Evolutionary conservation across 2,797 vertebrate genomes (phyloP).

Genomic region (Rhabdophis nuchalis): DNA sequence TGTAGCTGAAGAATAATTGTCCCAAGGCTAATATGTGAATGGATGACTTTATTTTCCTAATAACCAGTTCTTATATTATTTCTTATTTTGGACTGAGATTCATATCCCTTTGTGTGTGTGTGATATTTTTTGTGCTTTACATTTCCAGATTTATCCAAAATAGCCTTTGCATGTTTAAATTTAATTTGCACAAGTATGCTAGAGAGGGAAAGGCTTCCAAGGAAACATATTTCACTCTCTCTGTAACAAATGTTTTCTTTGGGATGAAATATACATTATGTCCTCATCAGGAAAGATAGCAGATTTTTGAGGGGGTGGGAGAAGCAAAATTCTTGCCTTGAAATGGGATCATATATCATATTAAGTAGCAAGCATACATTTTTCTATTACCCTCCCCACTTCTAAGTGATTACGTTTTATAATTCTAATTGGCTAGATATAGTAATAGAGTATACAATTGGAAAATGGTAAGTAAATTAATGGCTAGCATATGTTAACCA

Average conservation of each 20-base stretch:
- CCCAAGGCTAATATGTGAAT: neutral
- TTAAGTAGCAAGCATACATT: neutral
- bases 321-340: conserved; percentile 39
- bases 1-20: neutral
- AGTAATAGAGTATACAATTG: neutral
- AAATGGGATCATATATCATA: conserved; percentile 21
- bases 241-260: conserved; percentile 46
- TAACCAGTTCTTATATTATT: neutral
- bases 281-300: conserved; percentile 41
- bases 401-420: neutral
- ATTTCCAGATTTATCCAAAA: conserved; percentile 56
- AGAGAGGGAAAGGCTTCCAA: conserved; percentile 43
- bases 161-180: conserved; percentile 52
- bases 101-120: neutral
- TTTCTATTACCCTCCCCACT: neutral
- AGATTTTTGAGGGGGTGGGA: conserved; percentile 16
- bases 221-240: conserved; percentile 51
- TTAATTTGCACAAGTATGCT: conserved; percentile 48
- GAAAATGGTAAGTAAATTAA: neutral
- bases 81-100: neutral
- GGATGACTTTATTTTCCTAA: neutral
- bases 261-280: conserved; percentile 39
- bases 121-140: conserved; percentile 39
- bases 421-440: conserved; percentile 5
- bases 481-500: neutral